These are phyloP conservation scores for Chirona hameri DNA, from an alignment of 2,888 invertebrate species.

Conservation along the genomic window DNA sequence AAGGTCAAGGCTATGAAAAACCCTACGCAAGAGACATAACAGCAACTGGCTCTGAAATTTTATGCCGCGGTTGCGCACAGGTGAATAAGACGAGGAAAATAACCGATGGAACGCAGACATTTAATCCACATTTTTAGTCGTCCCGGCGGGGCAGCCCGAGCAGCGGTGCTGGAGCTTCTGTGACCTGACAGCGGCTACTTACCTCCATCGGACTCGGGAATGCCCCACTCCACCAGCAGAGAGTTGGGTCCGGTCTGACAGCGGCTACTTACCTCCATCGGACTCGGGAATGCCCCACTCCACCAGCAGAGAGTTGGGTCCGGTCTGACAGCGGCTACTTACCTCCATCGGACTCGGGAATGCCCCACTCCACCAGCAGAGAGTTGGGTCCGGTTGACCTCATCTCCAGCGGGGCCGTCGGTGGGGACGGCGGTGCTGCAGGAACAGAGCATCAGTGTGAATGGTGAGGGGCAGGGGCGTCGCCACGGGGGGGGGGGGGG, in stretches of 20 bases:
- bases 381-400: constrained; percentile 77
- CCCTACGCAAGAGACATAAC: no score
- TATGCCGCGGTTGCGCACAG: no score
- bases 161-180: no score
- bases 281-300: constrained; percentile 91
- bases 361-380: constrained; percentile 84
- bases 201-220: constrained; percentile 85
- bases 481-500: no score
- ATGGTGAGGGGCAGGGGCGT: no score
- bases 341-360: constrained; percentile 86
- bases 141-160: no score
- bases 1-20: no score
- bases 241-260: constrained; percentile 67
- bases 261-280: constrained; percentile 63
- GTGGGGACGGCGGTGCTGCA: constrained; percentile 81
- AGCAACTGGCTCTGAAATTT: no score
- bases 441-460: constrained; percentile 35
- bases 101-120: no score
- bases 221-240: constrained; percentile 84
- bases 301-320: constrained; percentile 76
- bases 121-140: no score
- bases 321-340: constrained; percentile 50
- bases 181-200: background rate
- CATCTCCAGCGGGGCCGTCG: constrained; percentile 83
- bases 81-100: no score